Evolutionary conservation across 1,140 invertebrate genomes (phyloP).

Genomic region (Drosophila quadrilineata): DNA sequence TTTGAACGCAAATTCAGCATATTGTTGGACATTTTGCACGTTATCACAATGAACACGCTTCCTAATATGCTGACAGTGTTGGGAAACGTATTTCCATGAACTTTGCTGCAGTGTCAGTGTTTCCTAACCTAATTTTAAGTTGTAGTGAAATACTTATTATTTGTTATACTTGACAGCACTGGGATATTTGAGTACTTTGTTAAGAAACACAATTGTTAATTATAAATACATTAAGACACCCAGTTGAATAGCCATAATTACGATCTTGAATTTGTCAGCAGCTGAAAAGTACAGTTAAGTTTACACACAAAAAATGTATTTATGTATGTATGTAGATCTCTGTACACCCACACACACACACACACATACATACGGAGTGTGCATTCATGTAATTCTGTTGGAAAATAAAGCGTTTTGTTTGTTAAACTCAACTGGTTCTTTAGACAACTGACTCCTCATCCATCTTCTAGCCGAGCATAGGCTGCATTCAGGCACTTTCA

Average conservation of each 20-base stretch:
- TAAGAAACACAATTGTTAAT: too few species aligned
- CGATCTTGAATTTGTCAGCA: too few species aligned
- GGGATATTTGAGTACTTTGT: too few species aligned
- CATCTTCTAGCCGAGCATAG: constrained; percentile 23
- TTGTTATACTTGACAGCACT: too few species aligned
- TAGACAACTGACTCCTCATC: not conserved
- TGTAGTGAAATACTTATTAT: too few species aligned
- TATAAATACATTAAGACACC: too few species aligned
- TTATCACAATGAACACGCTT: not conserved
- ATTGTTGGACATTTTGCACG: constrained; percentile 38
- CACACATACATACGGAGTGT: not conserved
- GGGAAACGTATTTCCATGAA: too few species aligned
- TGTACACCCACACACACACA: not conserved
- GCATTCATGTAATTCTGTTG: constrained; percentile 23
- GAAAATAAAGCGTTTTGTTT: constrained; percentile 26
- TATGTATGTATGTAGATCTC: not conserved
- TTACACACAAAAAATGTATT: not conserved
- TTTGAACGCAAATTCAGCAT: constrained; percentile 28
- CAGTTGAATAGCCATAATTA: too few species aligned
- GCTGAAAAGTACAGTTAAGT: not conserved
- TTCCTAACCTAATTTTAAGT: too few species aligned
- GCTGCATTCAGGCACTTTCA: constrained; percentile 70
- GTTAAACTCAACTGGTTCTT: constrained; percentile 14
- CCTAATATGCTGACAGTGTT: constrained; percentile 1
- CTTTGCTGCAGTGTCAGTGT: constrained; percentile 7